These are phyloP conservation scores for Leucophenga maculata DNA, from an alignment of 2,888 invertebrate genomes.

Conservation along the genomic window DNA sequence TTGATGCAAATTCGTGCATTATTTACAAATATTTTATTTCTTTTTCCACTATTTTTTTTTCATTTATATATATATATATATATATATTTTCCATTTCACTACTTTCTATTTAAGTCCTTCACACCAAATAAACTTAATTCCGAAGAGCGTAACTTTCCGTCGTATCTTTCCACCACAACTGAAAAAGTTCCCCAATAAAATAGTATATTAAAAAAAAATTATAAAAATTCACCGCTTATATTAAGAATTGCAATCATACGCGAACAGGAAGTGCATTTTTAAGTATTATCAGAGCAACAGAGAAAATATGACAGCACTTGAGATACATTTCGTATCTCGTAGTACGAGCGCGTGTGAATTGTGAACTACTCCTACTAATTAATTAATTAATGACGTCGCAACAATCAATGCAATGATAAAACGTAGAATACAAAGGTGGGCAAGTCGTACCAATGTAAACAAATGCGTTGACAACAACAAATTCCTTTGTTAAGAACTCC, in stretches of 20 bases:
- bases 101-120: too few species aligned
- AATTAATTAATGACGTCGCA: slow-evolving; percentile 55
- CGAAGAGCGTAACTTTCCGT: too few species aligned
- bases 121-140: too few species aligned
- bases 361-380: slow-evolving; percentile 46
- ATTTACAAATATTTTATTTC: too few species aligned
- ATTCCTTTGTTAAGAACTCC: too few species aligned
- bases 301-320: not conserved
- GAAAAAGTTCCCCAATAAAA: slow-evolving; percentile 55
- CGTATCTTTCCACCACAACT: not conserved
- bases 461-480: too few species aligned
- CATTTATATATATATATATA: too few species aligned
- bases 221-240: slow-evolving; percentile 38
- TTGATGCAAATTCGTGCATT: too few species aligned
- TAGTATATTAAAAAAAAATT: slow-evolving; percentile 42
- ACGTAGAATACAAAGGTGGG: slow-evolving; percentile 50
- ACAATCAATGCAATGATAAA: slow-evolving; percentile 49
- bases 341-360: slow-evolving; percentile 26
- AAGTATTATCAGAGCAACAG: not conserved
- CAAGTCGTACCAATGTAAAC: slow-evolving; percentile 24
- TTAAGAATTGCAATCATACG: slow-evolving; percentile 50
- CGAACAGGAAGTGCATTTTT: slow-evolving; percentile 52
- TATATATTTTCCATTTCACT: too few species aligned
- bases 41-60: too few species aligned
- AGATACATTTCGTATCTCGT: not conserved